Evolutionary conservation across 92 coral and sea anemone genomes (phyloP).

Genomic region (Heteractis magnifica): DNA sequence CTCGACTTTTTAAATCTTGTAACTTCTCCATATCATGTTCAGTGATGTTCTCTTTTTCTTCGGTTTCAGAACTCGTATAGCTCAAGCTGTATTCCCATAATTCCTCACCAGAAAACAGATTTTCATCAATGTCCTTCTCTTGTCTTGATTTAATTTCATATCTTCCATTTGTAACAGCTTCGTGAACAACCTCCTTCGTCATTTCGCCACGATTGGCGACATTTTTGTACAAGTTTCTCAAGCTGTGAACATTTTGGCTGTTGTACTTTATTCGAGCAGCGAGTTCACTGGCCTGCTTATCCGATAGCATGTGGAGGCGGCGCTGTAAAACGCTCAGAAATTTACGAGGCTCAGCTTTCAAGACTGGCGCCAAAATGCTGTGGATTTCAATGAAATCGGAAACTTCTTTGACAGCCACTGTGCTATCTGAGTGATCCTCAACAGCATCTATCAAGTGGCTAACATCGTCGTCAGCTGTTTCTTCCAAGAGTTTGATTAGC

Average conservation of each 20-base stretch:
- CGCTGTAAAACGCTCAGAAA: conserved; percentile 27
- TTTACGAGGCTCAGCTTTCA: conserved; percentile 27
- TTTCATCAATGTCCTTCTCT: not conserved
- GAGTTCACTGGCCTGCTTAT: conserved; percentile 26
- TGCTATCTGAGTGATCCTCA: conserved; percentile 70
- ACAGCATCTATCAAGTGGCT: conserved; percentile 70
- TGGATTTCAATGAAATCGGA: conserved; percentile 72
- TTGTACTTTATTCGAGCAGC: conserved; percentile 58
- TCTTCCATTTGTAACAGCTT: conserved; percentile 46
- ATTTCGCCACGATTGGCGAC: conserved; percentile 74
- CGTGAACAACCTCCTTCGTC: conserved; percentile 60
- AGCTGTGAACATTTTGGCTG: conserved; percentile 65
- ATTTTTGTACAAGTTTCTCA: conserved; percentile 58
- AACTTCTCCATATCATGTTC: conserved; percentile 27
- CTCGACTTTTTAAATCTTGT: conserved; percentile 74
- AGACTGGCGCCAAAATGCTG: conserved; percentile 49
- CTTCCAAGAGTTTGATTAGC: conserved; percentile 49
- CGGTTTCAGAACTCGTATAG: not conserved
- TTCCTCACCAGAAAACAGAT: not conserved
- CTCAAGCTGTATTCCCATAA: conserved; percentile 51
- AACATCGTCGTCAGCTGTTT: conserved; percentile 63
- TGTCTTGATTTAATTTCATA: conserved; percentile 33
- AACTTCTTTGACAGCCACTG: conserved; percentile 60
- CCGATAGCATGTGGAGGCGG: conserved; percentile 15
- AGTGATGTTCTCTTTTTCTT: not conserved